Evolutionary conservation across 2,113 vertebrate genomes (phyloP), one percentile per base, ranked within the genome.

Genomic region (Chamaetylas fuelleborni): DNA sequence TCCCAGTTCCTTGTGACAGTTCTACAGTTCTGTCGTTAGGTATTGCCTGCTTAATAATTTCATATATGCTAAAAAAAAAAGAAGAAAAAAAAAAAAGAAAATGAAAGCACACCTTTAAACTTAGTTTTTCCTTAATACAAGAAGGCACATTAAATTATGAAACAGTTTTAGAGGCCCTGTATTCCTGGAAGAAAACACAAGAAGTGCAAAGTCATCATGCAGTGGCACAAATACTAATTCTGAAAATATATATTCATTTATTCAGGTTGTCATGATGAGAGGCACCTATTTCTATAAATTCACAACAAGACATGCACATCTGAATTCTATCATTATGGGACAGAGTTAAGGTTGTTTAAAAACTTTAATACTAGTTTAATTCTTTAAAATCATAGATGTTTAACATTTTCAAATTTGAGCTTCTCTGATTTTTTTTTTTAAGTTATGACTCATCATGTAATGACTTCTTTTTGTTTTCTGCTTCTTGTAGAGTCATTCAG

Each of bases 301-400:
- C 23, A 42, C 4, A 65, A 6, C 23, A 34, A 45, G 12, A 31
- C 3, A 3, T 16, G 2, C 17, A 29, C 40, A 19, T 57, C 15
- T 10, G 1, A 4, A 45, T 66, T 33, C 19, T 51, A 12, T 23
- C 16, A 40, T 24, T 18, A 3, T 8, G 50, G 9, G 34, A 54
- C 13, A 67, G 8, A 56, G 3, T 5, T 62, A 48, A 42, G 19
- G 9, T 6, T 48, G 6, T 28, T 90, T 74, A 36, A 80, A 72
- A 73, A 17, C 5, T 57, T 80, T 38, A 47, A 51, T 8, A 25
- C 7, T 36, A 25, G 26, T 71, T 57, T n/a, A 34, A 62, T 58
- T 33, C 0, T 29, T 61, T 53, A 48, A 10, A 81, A 48, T 70
- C 3, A 26, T 9, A 34, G 0, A 0, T 33, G 19, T 65, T 73